Conservation (phyloP, 2,113 vertebrate genomes). For the Ploceus nigricollis region DNA sequence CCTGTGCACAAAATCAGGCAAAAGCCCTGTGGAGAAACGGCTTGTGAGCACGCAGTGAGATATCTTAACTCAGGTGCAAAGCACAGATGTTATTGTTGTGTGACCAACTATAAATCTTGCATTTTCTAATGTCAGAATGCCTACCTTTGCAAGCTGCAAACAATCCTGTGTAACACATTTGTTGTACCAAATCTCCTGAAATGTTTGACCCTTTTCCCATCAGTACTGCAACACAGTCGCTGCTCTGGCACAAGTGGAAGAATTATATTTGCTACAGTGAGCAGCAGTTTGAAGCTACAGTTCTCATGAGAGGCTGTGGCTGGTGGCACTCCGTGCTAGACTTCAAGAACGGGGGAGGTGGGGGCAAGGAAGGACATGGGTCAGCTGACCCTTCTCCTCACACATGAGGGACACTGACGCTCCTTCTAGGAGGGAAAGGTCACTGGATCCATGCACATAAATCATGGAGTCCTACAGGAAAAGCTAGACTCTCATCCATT, state of each 20-base stretch:
- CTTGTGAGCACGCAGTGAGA: background rate
- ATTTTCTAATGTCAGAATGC: background rate
- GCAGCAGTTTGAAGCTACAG: background rate
- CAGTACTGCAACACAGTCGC: background rate
- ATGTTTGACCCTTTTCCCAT: background rate
- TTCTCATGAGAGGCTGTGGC: background rate
- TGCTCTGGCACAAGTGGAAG: background rate
- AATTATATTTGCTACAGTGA: background rate
- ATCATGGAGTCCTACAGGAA: background rate
- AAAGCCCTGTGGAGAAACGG: background rate
- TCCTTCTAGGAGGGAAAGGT: background rate
- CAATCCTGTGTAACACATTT: background rate
- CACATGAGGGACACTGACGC: background rate
- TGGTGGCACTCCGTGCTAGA: background rate
- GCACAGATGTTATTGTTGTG: background rate
- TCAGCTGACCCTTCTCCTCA: background rate
- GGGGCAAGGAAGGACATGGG: background rate
- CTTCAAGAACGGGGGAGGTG: fast-evolving
- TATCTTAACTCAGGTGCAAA: background rate
- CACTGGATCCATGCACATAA: background rate
- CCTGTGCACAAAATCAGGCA: background rate
- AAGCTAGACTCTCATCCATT: background rate
- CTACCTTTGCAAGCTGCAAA: background rate
- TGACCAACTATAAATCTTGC: background rate
- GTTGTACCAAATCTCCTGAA: background rate